phyloP scores from a whole-genome alignment of 2,797 vertebrate species.

The Eleutherodactylus coqui region DNA sequence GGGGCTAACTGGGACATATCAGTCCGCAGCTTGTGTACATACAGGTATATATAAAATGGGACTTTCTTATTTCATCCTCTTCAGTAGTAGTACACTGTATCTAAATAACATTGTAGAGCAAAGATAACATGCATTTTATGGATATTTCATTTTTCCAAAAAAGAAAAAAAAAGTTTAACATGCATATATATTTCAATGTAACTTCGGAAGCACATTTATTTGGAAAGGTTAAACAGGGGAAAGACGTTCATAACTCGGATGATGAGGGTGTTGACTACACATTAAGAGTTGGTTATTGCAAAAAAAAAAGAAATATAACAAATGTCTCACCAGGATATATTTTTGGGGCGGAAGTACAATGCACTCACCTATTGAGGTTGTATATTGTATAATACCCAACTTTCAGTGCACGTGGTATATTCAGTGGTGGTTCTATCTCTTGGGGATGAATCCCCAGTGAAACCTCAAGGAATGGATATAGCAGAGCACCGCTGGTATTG shows the following conservation, averaged over 20 bases:
- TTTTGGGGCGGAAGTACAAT: too few species aligned
- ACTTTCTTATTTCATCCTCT: too few species aligned
- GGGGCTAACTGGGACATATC: conserved; percentile 15
- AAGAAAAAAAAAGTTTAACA: background rate
- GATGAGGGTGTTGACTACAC: background rate
- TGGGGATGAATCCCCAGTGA: too few species aligned
- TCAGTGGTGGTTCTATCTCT: too few species aligned
- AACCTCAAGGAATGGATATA: too few species aligned
- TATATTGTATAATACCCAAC: too few species aligned
- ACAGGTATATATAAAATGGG: background rate
- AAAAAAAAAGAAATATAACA: too few species aligned
- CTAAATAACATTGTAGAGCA: background rate
- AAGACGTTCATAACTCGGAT: background rate
- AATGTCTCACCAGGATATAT: too few species aligned
- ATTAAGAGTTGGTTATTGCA: background rate
- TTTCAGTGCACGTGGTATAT: too few species aligned
- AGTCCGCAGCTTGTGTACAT: background rate
- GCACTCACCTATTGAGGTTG: too few species aligned
- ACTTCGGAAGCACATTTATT: background rate
- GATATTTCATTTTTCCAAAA: background rate
- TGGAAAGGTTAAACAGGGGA: background rate
- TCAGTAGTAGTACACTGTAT: background rate
- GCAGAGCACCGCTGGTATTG: too few species aligned
- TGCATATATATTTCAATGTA: background rate
- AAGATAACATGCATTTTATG: background rate